Conservation (phyloP, 1,140 invertebrate species). For the Lordiphosa collinella region DNA sequence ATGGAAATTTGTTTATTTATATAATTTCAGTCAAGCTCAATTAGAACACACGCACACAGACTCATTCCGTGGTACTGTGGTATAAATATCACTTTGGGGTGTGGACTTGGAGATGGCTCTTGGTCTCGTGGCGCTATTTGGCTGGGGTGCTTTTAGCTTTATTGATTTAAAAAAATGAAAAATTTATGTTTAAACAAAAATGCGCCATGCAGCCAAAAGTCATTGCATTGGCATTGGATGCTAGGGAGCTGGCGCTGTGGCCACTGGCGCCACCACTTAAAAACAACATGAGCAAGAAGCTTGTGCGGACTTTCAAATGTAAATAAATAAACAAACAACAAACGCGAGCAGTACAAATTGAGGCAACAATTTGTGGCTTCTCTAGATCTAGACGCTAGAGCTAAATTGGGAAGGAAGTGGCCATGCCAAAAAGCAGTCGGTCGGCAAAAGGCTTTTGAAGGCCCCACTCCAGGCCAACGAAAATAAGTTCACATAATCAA, state of each 20-base stretch:
- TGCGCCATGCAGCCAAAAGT: slow-evolving; percentile 47
- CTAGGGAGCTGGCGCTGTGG: slow-evolving; percentile 35
- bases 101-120: slow-evolving; percentile 18
- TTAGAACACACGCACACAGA: slow-evolving; percentile 35
- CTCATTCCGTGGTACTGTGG: slow-evolving; percentile 2
- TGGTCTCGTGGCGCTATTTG: slow-evolving; percentile 66
- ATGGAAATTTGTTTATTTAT: slow-evolving; percentile 65
- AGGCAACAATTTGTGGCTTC: slow-evolving; percentile 42
- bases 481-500: slow-evolving; percentile 66
- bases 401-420: slow-evolving; percentile 6
- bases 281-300: slow-evolving; percentile 68
- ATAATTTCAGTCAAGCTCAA: slow-evolving; percentile 76
- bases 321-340: slow-evolving; percentile 69
- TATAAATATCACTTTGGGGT: slow-evolving; percentile 4
- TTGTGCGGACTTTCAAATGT: slow-evolving; percentile 66
- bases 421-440: slow-evolving; percentile 2
- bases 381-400: slow-evolving; percentile 7
- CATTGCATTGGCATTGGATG: slow-evolving; percentile 23
- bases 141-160: slow-evolving; percentile 61
- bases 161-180: slow-evolving; percentile 79
- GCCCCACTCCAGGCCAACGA: slow-evolving; percentile 15
- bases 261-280: slow-evolving; percentile 75
- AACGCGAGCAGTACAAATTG: slow-evolving; percentile 37
- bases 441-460: slow-evolving; percentile 59
- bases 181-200: slow-evolving; percentile 78